Percentiles rank a stretch among this genome's conserved stretches.
phyloP scores from a whole-genome alignment of 1,140 invertebrate species.

The Panagrolaimus sp. region DNA sequence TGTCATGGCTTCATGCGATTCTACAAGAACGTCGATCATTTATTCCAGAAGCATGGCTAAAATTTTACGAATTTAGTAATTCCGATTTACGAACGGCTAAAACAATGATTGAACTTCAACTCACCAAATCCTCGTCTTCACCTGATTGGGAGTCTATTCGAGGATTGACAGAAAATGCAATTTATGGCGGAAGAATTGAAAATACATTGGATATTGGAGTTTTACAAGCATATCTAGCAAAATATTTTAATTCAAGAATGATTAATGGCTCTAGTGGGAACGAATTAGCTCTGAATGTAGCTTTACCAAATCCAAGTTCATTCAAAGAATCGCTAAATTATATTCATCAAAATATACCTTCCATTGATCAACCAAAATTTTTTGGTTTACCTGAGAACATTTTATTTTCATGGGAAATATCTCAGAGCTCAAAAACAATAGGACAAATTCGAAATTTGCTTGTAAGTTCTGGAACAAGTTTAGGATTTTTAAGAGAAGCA shows the following conservation, averaged over 20 bases:
- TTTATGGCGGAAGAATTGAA: conserved; percentile 82
- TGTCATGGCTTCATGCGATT: conserved; percentile 77
- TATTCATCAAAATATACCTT: conserved; percentile 21
- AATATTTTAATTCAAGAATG: conserved; percentile 15
- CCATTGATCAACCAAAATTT: conserved; percentile 66
- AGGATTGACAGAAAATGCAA: conserved; percentile 73
- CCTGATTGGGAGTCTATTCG: conserved; percentile 73
- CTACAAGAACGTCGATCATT: conserved; percentile 79
- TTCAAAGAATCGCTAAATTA: conserved; percentile 62
- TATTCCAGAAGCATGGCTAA: conserved; percentile 79
- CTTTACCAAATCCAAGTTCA: conserved; percentile 59
- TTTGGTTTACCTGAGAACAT: conserved; percentile 78
- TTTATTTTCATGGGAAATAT: conserved; percentile 71
- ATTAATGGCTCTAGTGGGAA: conserved; percentile 10
- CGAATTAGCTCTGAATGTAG: conserved; percentile 15
- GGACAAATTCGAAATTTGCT: conserved; percentile 64
- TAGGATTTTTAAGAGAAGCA: conserved; percentile 29
- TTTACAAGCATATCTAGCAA: conserved; percentile 66
- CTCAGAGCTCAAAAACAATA: conserved; percentile 66
- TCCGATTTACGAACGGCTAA: conserved; percentile 72
- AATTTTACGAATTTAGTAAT: conserved; percentile 81
- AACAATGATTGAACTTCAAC: conserved; percentile 60
- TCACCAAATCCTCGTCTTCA: conserved; percentile 59
- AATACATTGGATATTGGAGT: conserved; percentile 72
- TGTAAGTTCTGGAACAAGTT: conserved; percentile 17